phyloP scores from a whole-genome alignment of 2,113 vertebrate species.

The Callipepla californica region DNA sequence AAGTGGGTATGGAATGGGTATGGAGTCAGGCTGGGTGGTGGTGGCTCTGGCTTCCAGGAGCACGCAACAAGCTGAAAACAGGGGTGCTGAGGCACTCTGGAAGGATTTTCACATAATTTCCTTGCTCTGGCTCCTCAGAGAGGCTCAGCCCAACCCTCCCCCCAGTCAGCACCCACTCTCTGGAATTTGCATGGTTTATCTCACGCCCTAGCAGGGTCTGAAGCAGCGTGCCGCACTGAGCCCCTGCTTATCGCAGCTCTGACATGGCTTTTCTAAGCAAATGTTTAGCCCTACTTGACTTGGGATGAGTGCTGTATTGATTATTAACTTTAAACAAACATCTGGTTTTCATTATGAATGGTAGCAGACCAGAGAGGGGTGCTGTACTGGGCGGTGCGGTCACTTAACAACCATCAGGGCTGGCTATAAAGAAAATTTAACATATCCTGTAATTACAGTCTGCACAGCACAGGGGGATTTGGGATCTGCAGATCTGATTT shows the following conservation, averaged over 20 bases:
- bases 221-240: constrained; percentile 65
- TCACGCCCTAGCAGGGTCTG: constrained; percentile 74
- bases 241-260: constrained; percentile 75
- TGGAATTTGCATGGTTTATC: constrained; percentile 87
- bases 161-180: constrained; percentile 12
- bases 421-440: constrained; percentile 87
- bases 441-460: constrained; percentile 89
- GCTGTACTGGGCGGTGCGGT: constrained; percentile 79
- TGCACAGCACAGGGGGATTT: constrained; percentile 75
- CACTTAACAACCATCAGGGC: constrained; percentile 82
- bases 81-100: not conserved
- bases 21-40: not conserved
- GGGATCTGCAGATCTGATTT: constrained; percentile 80
- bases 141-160: not conserved
- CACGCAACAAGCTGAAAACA: accelerated
- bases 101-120: not conserved
- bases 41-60: accelerated
- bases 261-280: constrained; percentile 87
- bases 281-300: constrained; percentile 85
- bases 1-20: accelerated
- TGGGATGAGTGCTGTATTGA: constrained; percentile 84
- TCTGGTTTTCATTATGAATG: constrained; percentile 89
- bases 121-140: not conserved
- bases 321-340: constrained; percentile 88
- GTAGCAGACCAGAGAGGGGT: constrained; percentile 79